phyloP scores from a whole-genome alignment of 2,113 vertebrate genomes.

The Hippocampus barbouri region DNA sequence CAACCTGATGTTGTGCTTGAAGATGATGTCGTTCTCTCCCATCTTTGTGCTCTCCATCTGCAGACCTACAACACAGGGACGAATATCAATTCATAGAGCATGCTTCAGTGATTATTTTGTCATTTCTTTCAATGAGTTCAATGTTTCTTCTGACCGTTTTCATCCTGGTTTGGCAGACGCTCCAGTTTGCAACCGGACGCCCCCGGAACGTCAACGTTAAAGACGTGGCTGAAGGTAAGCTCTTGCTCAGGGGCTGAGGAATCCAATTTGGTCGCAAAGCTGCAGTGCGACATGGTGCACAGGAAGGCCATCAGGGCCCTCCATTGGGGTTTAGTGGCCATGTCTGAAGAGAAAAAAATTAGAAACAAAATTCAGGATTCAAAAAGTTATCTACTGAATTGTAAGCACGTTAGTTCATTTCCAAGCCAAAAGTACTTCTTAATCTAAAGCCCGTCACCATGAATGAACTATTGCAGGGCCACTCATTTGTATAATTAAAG shows the following conservation, averaged over 20 bases:
- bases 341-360: slow-evolving; percentile 42
- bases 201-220: slow-evolving; percentile 76
- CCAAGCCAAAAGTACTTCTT: neutral
- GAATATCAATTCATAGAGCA: neutral
- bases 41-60: slow-evolving; percentile 50
- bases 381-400: neutral
- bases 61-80: slow-evolving; percentile 32
- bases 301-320: slow-evolving; percentile 57
- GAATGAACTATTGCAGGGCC: neutral
- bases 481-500: neutral
- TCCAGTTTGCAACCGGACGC: slow-evolving; percentile 74
- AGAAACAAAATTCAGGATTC: neutral
- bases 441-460: neutral
- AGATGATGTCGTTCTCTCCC: slow-evolving; percentile 80
- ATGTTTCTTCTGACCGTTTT: slow-evolving; percentile 43
- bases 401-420: neutral
- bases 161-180: slow-evolving; percentile 53
- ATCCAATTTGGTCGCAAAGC: slow-evolving; percentile 42
- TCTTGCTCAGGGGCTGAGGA: slow-evolving; percentile 52
- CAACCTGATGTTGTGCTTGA: slow-evolving; percentile 82
- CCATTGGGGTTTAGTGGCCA: slow-evolving; percentile 49
- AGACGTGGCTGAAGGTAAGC: slow-evolving; percentile 83
- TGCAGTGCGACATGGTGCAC: slow-evolving; percentile 39
- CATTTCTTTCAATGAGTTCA: neutral
- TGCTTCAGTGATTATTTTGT: neutral